Conservation (phyloP, 2,113 vertebrate genomes). For the Syngnathus floridae region DNA sequence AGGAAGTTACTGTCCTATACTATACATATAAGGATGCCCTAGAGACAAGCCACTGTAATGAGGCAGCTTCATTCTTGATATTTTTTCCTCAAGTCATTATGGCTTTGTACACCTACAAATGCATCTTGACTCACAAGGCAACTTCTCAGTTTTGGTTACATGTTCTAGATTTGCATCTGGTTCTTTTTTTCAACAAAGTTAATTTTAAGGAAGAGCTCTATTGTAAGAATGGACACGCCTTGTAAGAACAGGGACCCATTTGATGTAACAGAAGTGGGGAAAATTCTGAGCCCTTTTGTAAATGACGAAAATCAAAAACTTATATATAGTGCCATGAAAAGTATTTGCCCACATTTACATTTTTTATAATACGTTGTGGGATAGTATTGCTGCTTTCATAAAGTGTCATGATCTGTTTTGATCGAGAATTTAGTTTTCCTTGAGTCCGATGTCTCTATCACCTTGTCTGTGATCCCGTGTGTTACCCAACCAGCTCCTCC, state of each 20-base stretch:
- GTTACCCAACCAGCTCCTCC: too few relatives aligned
- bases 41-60: conserved; percentile 9
- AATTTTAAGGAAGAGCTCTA: neutral
- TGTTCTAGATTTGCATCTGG: neutral
- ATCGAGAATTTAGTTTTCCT: too few relatives aligned
- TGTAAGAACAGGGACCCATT: conserved; percentile 12
- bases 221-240: neutral
- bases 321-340: neutral
- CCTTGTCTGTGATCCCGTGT: too few relatives aligned
- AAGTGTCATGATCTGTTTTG: too few relatives aligned
- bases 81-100: neutral
- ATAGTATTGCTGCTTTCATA: too few relatives aligned
- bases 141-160: neutral
- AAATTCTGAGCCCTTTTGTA: neutral
- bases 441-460: too few relatives aligned
- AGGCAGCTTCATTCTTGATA: neutral
- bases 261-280: conserved; percentile 4
- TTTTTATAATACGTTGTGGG: too few relatives aligned
- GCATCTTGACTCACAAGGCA: neutral
- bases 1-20: conserved; percentile 8
- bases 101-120: neutral
- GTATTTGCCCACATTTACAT: too few relatives aligned
- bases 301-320: neutral
- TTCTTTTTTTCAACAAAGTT: neutral
- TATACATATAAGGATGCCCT: neutral